Base-by-base conservation (phyloP, 2,113 vertebrate genomes). In the Nanorana parkeri region DNA sequence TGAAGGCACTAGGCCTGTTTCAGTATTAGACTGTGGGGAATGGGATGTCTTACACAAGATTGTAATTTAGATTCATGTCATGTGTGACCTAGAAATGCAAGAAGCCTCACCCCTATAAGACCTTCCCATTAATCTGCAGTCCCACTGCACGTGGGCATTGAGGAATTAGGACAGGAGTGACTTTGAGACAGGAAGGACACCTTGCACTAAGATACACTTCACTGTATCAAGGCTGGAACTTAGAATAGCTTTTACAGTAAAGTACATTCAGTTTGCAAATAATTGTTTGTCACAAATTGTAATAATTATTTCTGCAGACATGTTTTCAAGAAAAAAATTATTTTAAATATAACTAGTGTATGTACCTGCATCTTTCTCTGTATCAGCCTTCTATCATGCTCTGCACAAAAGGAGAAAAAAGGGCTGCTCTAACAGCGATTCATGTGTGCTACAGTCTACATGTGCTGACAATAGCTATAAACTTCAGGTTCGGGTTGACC, bases 81-180 rank as follows among this genome's bases (percentile, higher is more conserved):
- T 87, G 90, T 79, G 88, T 89, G 92, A 95, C 91, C 92, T 92
- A 93, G 93, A 94, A 95, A 95, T 93, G 90, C 93, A 91, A 88
- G 75, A 90, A 72, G 89, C 90, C 88, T 83, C 89, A 92, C 93
- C 90, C 94, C 76, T 78, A 85, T 83, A 90, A 88, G 71, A 66
- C 78, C 88, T 85, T 86, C 91, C 93, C 94, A 86, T 94, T 94
- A 90, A 91, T 89, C 86, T 90, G 88, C 20, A 71, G 83, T 85
- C 93, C 88, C 85, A 89, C 89, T 88, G 88, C 86, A 68, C 10
- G 89, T 85, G 82, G 87, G 41, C 13, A 83, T 56, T 71, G 81
- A 86, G 76, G 85, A 92, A 93, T 92, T 91, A 90, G 95, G 92
- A 66, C 93, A 92, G 84, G 83, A 92, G 92, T 90, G 85, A 90